phyloP scores from a whole-genome alignment of 2,797 vertebrate genomes.

The Odontamblyopus rebecca region DNA sequence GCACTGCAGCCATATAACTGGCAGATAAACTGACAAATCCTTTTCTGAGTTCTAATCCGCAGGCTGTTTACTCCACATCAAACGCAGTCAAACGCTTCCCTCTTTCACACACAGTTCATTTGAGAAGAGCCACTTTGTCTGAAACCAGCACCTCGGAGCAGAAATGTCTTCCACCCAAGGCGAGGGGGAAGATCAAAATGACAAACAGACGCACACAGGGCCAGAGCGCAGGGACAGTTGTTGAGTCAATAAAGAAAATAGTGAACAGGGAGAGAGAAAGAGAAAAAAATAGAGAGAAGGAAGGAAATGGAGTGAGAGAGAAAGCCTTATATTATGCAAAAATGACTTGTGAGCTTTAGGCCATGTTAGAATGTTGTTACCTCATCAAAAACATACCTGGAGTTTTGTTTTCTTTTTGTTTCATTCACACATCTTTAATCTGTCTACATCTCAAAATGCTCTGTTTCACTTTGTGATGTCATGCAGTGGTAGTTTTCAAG shows the following conservation, averaged over 20 bases:
- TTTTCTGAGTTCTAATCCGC: constrained; percentile 14
- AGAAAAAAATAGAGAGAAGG: constrained; percentile 12
- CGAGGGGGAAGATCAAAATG: constrained; percentile 57
- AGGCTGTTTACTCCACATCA: constrained; percentile 59
- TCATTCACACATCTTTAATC: too few relatives aligned
- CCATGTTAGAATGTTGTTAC: too few relatives aligned
- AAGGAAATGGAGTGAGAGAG: too few relatives aligned
- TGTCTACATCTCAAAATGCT: too few relatives aligned
- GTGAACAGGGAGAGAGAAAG: constrained; percentile 34
- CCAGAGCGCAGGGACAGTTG: constrained; percentile 55
- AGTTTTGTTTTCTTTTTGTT: too few relatives aligned
- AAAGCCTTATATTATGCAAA: too few relatives aligned
- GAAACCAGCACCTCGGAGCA: constrained; percentile 54
- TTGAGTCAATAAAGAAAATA: constrained; percentile 68
- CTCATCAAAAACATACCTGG: too few relatives aligned
- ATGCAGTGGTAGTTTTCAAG: too few relatives aligned
- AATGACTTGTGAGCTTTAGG: too few relatives aligned
- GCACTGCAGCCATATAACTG: constrained; percentile 31
- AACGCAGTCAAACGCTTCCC: constrained; percentile 45
- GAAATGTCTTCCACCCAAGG: constrained; percentile 52
- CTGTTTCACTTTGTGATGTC: too few relatives aligned
- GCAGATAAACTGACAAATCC: constrained; percentile 2
- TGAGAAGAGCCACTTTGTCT: constrained; percentile 59
- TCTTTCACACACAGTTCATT: constrained; percentile 55
- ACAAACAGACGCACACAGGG: constrained; percentile 24